A percentile compares a stretch with the other conserved stretches of the same genome.
Conservation (phyloP, 1,140 invertebrate species). For the Drosophila punjabiensis region DNA sequence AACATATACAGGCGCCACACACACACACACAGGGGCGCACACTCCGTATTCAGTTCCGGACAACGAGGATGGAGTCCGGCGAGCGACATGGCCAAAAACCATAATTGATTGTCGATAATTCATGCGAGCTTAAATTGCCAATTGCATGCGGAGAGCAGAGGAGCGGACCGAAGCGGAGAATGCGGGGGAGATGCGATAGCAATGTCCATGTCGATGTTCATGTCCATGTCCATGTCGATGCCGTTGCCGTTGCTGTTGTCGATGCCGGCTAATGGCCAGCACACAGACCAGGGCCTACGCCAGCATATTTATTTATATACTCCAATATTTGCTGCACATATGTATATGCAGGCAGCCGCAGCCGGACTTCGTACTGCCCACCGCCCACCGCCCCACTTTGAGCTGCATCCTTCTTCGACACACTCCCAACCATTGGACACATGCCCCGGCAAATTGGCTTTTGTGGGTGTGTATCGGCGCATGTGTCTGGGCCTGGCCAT, state of each 20-base stretch:
- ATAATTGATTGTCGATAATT: conserved; percentile 83
- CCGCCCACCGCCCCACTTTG: neutral
- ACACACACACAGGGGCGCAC: conserved; percentile 13
- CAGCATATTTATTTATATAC: conserved; percentile 49
- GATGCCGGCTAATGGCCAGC: conserved; percentile 38
- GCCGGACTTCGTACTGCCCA: conserved; percentile 6
- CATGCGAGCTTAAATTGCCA: conserved; percentile 82
- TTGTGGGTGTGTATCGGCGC: conserved; percentile 48
- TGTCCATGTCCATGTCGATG: neutral
- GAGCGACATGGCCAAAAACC: conserved; percentile 75
- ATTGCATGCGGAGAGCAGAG: conserved; percentile 59
- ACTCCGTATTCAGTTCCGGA: conserved; percentile 7
- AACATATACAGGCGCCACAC: conserved; percentile 55
- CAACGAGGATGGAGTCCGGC: conserved; percentile 31
- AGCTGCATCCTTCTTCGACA: neutral
- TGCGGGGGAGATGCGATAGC: conserved; percentile 32
- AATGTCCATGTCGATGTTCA: conserved; percentile 20
- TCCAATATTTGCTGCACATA: conserved; percentile 43
- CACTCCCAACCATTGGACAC: neutral
- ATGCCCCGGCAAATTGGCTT: conserved; percentile 57
- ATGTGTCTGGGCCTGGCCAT: conserved; percentile 17
- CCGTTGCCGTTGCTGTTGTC: conserved; percentile 13
- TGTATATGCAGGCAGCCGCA: conserved; percentile 10
- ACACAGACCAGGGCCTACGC: conserved; percentile 12
- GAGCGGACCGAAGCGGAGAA: neutral